Percentiles rank a stretch among this genome's conserved stretches.
Evolutionary conservation across 2,888 invertebrate species (phyloP).

Genomic region (Ametastegia equiseti): DNA sequence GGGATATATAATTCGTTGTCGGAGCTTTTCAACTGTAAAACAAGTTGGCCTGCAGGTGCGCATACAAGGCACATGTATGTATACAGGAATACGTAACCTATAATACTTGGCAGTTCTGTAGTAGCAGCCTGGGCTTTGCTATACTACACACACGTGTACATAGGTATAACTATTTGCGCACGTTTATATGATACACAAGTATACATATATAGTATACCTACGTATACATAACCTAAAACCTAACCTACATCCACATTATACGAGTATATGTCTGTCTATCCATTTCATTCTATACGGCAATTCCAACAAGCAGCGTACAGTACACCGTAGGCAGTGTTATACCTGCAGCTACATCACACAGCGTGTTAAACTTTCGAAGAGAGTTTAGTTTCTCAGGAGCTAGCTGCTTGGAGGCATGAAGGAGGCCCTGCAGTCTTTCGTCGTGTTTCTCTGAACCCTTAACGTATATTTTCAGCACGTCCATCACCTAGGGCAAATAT

Average conservation of each 20-base stretch:
- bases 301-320: neutral
- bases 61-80: neutral
- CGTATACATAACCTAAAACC: no score
- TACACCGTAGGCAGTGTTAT: no score
- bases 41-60: neutral
- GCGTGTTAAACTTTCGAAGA: neutral
- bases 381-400: neutral
- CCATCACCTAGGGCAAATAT: neutral
- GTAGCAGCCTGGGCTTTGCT: no score
- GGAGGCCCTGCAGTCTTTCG: no score
- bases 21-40: conserved; percentile 15
- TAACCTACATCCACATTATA: no score
- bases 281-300: neutral
- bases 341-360: no score
- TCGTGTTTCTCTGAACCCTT: neutral
- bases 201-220: no score
- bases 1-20: neutral
- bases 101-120: no score
- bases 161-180: no score
- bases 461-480: neutral
- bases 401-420: neutral
- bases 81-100: neutral
- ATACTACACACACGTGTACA: no score
- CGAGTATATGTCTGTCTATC: no score
- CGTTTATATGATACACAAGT: no score